Evolutionary conservation across 2,113 vertebrate species (phyloP).

Genomic region (Macheiramphus alcinus): DNA sequence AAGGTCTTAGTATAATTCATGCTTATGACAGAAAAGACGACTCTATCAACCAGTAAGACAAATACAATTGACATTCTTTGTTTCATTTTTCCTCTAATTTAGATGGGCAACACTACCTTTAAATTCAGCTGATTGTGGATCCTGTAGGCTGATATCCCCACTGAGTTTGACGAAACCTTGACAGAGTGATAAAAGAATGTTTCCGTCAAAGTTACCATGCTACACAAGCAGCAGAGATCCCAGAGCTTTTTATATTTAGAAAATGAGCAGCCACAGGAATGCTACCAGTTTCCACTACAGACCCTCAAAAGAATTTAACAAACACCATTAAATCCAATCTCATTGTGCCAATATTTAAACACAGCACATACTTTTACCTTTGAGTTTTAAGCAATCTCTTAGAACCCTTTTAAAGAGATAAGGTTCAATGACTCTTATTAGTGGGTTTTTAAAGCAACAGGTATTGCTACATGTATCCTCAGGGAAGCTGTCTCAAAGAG

Average conservation of each 20-base stretch:
- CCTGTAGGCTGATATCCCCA: neutral
- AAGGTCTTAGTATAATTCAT: constrained; percentile 80
- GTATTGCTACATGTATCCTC: neutral
- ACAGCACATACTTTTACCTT: neutral
- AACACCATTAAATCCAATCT: neutral
- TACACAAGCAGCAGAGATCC: neutral
- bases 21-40: constrained; percentile 69
- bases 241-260: neutral
- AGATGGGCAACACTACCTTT: neutral
- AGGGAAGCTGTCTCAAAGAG: neutral
- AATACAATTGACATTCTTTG: neutral
- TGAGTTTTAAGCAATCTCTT: neutral
- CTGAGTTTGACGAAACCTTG: neutral
- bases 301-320: neutral
- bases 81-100: neutral
- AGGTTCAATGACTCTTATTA: neutral
- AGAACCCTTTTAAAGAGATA: neutral
- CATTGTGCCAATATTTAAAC: neutral
- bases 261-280: neutral
- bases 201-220: neutral
- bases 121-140: neutral
- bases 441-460: neutral
- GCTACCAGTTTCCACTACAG: neutral
- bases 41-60: constrained; percentile 67
- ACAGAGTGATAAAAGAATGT: neutral